These are phyloP conservation scores for Dinothrombium tinctorium DNA, from an alignment of 1,140 invertebrate species.

Conservation along the genomic window DNA sequence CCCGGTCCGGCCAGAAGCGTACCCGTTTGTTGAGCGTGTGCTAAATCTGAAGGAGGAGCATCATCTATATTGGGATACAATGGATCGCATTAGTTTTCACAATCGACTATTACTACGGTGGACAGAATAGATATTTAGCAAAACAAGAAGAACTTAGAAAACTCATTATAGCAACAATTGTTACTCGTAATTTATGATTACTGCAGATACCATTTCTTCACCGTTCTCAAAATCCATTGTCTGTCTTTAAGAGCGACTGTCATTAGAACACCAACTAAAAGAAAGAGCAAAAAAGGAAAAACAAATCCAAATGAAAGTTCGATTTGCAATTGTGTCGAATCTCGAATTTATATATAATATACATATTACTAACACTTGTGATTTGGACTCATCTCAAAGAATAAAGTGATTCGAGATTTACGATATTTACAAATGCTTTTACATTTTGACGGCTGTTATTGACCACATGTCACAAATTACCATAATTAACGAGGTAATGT, in stretches of 20 bases:
- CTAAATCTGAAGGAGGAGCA: conserved; percentile 4
- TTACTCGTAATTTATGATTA: too few relatives aligned
- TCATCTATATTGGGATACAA: conserved; percentile 9
- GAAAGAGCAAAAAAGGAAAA: too few relatives aligned
- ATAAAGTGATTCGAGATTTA: too few relatives aligned
- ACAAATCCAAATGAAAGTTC: too few relatives aligned
- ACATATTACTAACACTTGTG: too few relatives aligned
- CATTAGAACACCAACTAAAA: too few relatives aligned
- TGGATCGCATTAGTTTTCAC: neutral
- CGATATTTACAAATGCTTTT: neutral
- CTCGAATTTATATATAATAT: too few relatives aligned
- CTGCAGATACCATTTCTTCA: too few relatives aligned
- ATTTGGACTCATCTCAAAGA: too few relatives aligned
- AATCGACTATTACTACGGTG: neutral
- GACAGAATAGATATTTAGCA: neutral
- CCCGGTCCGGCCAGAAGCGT: conserved; percentile 55
- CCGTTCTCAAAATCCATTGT: too few relatives aligned
- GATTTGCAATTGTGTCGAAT: too few relatives aligned
- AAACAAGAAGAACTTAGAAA: neutral
- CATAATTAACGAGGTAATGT: neutral
- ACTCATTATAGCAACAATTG: neutral
- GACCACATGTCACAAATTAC: neutral
- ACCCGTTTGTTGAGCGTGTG: conserved; percentile 37
- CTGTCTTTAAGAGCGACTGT: neutral
- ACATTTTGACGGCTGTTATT: neutral